Base-by-base conservation (phyloP, 2,797 vertebrate species). In the Protosalanx chinensis region DNA sequence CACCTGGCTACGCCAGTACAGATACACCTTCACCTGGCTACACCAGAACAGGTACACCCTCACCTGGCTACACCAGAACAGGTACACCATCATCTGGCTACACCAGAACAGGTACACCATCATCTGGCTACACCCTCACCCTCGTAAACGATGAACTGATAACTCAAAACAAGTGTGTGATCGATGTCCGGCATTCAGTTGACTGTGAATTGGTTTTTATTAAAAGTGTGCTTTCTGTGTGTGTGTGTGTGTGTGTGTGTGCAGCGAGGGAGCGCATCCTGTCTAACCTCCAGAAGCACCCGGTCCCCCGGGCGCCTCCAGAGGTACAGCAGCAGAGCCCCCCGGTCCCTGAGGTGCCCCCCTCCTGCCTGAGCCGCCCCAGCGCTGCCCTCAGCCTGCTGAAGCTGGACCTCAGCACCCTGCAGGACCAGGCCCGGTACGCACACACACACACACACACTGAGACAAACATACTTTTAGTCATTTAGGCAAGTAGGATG, bases 361-460 rank as follows among this genome's bases (percentile, higher is more conserved):
- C 90, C 2, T 67, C 79, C 23, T 91, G 88, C 66, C 89, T 98
- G 4, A 89, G 94, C 61, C 93, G 92, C 79, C 86, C 91, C 49
- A 93, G 90, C 18, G 90, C 93, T 16, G 89, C 95, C 46, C 81
- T 88, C 77, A 87, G 93, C 70, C 93, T 98, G 51, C 84, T 96
- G 57, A 83, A 90, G 32, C 67, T 57, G 57, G 94, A 96, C 86
- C 94, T 99, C 67, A 88, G 90, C 18, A 64, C 91, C 72, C 82
- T 99, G 72, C 95, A 95, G 72, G 94, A 92, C 30, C 95, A 97
- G 16, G 97, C 98, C 79, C 96, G 92, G 98, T 99, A 89, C 87
- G 88, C 67, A 16, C 27, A 20, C 53, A 23, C 64, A 64, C 49
- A 53, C 37, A 53, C 46, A 32, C 18, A 30, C 13, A 68, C 35